Percentiles rank a stretch among this genome's conserved stretches.
These are phyloP conservation scores for Ericerus pela DNA, from an alignment of 1,140 invertebrate species.

Conservation along the genomic window DNA sequence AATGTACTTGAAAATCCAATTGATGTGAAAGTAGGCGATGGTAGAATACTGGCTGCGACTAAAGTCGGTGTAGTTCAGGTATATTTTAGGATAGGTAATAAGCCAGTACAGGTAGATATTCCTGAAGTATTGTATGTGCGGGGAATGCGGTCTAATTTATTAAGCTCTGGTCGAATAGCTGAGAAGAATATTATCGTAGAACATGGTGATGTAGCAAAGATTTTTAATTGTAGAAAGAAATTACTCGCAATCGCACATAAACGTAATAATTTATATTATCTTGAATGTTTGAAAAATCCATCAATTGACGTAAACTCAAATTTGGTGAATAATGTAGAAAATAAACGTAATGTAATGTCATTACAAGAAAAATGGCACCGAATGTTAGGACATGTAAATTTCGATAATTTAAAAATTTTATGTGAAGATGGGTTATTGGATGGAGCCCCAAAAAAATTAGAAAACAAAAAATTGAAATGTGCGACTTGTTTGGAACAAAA, in stretches of 20 bases:
- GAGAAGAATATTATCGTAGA: too few species aligned
- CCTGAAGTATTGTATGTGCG: constrained; percentile 19
- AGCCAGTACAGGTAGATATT: constrained; percentile 16
- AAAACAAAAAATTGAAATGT: constrained; percentile 16
- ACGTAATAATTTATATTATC: too few species aligned
- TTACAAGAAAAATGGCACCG: constrained; percentile 14
- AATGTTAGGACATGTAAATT: constrained; percentile 21
- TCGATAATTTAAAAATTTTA: constrained; percentile 20
- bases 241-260: too few species aligned
- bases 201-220: constrained; percentile 13
- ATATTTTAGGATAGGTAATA: constrained; percentile 16
- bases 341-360: not conserved
- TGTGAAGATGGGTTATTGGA: not conserved
- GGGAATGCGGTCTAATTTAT: constrained; percentile 16
- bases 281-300: not conserved
- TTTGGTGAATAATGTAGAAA: not conserved
- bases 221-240: not conserved
- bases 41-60: constrained; percentile 14
- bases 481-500: constrained; percentile 20
- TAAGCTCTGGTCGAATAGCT: too few species aligned
- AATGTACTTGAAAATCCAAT: constrained; percentile 19
- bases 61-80: constrained; percentile 18
- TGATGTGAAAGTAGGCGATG: constrained; percentile 20
- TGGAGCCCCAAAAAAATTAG: not conserved
- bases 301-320: too few species aligned